Base-by-base conservation (phyloP, 2,888 invertebrate species). In the Leptinotarsa peninsularis region DNA sequence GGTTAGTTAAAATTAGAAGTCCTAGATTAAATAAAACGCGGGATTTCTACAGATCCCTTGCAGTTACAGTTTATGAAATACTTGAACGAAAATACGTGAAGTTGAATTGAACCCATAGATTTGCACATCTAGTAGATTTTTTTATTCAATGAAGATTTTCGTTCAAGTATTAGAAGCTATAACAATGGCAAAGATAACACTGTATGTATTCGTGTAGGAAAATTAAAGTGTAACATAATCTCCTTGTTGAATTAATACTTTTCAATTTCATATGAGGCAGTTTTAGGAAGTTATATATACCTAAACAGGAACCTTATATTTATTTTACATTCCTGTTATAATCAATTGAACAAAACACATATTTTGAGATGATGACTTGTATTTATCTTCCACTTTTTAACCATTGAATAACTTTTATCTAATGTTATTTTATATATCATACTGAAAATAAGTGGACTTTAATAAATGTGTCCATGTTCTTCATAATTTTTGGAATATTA, bases 361-460 rank as follows among this genome's bases (percentile, higher is more conserved):
- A 83, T 82, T 81, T 83, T 74, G 66, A 75, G 76, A 78, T 81
- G 79, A 82, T 82, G 80, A 82, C 74, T 79, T 77, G 74, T 75
- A 69, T 79, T 73, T 66, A 82, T 83, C 83, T 84, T 84, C 84
- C 84, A 84, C 81, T 82, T 83, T 76, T 73, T 76, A 73, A 73
- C 67, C 60, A 68, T 67, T 73, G 58, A 71, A 66, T 63, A 73
- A 72, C 70, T 76, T 76, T 73, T 71, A 73, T 72, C 72, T 76
- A 81, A 83, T 83, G 85, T 85, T 85, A 85, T 85, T 85, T 85
- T 85, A 81, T 85, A 84, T 84, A 82, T 81, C 83, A 80, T 83
- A 84, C 83, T 82, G 83, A 80, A 83, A 83, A 83, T 83, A 81
- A 81, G 81, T 78, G 69, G 79, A 76, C 76, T 77, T 79, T 82